Base-by-base conservation (phyloP, 1,140 invertebrate species). In the Prorops nasuta region DNA sequence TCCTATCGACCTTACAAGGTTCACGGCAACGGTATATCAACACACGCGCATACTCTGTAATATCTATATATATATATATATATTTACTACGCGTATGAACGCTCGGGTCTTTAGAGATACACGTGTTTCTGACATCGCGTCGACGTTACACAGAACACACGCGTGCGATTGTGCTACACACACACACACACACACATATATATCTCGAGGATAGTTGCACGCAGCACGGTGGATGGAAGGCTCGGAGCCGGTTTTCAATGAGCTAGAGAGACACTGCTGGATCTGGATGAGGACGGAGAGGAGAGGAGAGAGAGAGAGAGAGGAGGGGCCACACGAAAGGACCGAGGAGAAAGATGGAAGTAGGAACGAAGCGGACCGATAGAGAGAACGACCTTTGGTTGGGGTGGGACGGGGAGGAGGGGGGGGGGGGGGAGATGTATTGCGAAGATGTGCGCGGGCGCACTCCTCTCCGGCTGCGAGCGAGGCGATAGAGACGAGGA, bases 121-220 rank as follows among this genome's bases (percentile, higher is more conserved):
- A 70, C 67, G 64, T 67, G 66, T 66, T 66, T 64, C 58, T 56
- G 59, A 61, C 58, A n/a, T n/a, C n/a, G n/a, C n/a, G 62, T 62
- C 56, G 64, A 48, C 50, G 58, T 59, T 68, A 64, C 60, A 66
- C 64, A 66, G 53, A 56, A 65, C 51, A 43, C 58, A 59, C 54
- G 54, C 54, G 51, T 57, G 16, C 40, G 24, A 28, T 4, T 28
- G 24, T 43, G 3, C 14, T n/a, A n/a, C n/a, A n/a, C 17, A 31
- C 12, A 24, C 37, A 17, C 16, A 44, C 24, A 21, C 24, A 28
- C 7, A 28, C 17, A 32, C 20, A 24, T 44, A 36, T 14, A 34
- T 35, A 20, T 18, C n/a, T 44, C 36, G n/a, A n/a, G n/a, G n/a
- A n/a, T n/a, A n/a, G n/a, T n/a, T n/a, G n/a, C n/a, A n/a, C n/a